Percentiles rank a stretch among this genome's conserved stretches.
These are phyloP conservation scores for Protosalanx chinensis DNA, from an alignment of 2,797 vertebrate species.

Conservation along the genomic window DNA sequence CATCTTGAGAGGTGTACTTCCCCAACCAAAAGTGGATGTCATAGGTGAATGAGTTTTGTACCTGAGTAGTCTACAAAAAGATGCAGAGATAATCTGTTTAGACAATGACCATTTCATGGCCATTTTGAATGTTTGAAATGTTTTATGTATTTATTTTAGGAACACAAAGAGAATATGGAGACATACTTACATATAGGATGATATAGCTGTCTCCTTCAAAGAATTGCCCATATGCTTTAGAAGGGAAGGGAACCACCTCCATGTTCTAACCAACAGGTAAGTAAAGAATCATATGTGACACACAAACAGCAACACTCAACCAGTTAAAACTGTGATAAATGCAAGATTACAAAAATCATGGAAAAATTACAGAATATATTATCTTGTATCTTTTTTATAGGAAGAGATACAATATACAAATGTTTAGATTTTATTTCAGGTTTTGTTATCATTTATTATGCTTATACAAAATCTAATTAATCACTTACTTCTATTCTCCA, in stretches of 20 bases:
- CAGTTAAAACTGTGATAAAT: background rate
- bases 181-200: slow-evolving; percentile 74
- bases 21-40: slow-evolving; percentile 86
- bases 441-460: no score
- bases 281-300: background rate
- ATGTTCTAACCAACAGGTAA: slow-evolving; percentile 67
- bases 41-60: slow-evolving; percentile 68
- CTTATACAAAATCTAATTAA: background rate
- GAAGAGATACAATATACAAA: no score
- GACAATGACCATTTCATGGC: background rate
- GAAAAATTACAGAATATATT: background rate
- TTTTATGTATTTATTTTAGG: no score
- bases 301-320: background rate
- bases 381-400: background rate
- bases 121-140: background rate
- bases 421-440: no score
- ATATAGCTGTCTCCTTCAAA: slow-evolving; percentile 84
- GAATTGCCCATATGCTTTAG: slow-evolving; percentile 76
- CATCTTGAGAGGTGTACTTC: slow-evolving; percentile 72
- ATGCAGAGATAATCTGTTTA: background rate
- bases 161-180: background rate
- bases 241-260: slow-evolving; percentile 80
- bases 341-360: background rate
- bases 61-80: slow-evolving; percentile 74
- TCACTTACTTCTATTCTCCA: slow-evolving; percentile 85